Evolutionary conservation across 2,888 invertebrate genomes (phyloP), one percentile per base, ranked within the genome.

Genomic region (Leptopilina myrica): DNA sequence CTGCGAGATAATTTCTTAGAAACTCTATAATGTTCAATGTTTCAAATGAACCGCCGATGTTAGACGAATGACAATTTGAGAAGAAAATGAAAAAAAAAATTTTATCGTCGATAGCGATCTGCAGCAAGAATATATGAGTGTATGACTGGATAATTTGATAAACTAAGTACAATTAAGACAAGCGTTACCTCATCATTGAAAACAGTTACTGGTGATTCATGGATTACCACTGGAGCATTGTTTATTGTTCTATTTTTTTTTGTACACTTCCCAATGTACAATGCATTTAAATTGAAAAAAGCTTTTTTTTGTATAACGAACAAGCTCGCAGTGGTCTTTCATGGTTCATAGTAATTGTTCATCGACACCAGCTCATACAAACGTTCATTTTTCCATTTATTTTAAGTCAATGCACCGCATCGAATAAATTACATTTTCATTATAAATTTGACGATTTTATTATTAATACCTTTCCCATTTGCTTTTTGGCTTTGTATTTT

Each of bases 381-480:
- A 90, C 87, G 87, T 92, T 92, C 91, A 91, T 92, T 92, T 90
- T 90, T 92, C 90, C 90, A 92, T 91, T 91, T 91, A 91, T 89
- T 91, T 92, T 91, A 91, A 91, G 91, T 92, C 91, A 91, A 91
- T 92, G 92, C 92, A 92, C 92, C 91, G 90, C 92, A 92, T 92
- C 91, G 91, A 92, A 92, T 92, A 92, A 92, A 92, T 91, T 91
- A 92, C 92, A 92, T 92, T 92, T 92, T 92, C 92, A 92, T 92
- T 91, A 92, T 90, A 91, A 84, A 20, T 69, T 26, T 49, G 49
- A 11, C 9, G 49, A 49, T 49, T 11, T 33, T 11, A 49, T 73
- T 73, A n/a, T 73, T 56, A 4, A 12, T 53, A 40, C 56, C 73
- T 73, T 73, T 73, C 56, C 73, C 73, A 0, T 67, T 12, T 20